Evolutionary conservation across 2,113 vertebrate species (phyloP).

Genomic region (Epinephelus cyanopodus): DNA sequence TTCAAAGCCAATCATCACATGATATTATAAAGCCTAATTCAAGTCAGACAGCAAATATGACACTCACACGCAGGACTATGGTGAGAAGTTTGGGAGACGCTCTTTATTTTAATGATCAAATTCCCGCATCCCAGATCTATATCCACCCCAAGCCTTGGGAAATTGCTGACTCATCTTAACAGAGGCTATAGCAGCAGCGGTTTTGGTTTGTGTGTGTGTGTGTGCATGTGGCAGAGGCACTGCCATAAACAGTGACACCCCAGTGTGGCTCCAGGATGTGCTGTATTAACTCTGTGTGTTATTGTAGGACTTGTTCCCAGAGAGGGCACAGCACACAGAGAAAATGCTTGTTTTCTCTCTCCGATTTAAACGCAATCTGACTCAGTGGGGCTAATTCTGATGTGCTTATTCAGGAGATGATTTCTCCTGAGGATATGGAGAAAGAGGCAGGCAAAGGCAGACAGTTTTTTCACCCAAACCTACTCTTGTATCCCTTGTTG

Average conservation of each 20-base stretch:
- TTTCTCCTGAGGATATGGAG: constrained; percentile 87
- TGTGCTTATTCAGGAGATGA: constrained; percentile 90
- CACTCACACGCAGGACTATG: constrained; percentile 10
- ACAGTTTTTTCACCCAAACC: constrained; percentile 74
- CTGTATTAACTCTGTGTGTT: constrained; percentile 79
- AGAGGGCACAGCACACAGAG: constrained; percentile 72
- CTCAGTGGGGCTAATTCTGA: constrained; percentile 87
- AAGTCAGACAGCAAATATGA: constrained; percentile 37
- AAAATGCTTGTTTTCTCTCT: constrained; percentile 85
- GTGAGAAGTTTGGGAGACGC: constrained; percentile 1
- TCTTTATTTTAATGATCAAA: constrained; percentile 46
- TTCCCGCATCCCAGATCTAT: constrained; percentile 31
- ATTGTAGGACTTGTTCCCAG: constrained; percentile 80
- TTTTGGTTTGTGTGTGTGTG: constrained; percentile 37
- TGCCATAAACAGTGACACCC: constrained; percentile 68
- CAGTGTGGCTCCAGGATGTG: constrained; percentile 71
- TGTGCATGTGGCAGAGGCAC: constrained; percentile 34
- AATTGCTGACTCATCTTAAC: constrained; percentile 46
- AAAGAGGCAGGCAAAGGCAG: constrained; percentile 33
- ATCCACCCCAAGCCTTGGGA: constrained; percentile 6
- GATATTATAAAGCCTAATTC: constrained; percentile 22
- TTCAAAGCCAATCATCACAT: constrained; percentile 21
- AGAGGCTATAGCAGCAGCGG: constrained; percentile 11
- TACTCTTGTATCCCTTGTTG: constrained; percentile 54
- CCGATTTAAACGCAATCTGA: constrained; percentile 84